Conservation (phyloP, 2,113 vertebrate genomes). For the Microcebus ravelobensis region DNA sequence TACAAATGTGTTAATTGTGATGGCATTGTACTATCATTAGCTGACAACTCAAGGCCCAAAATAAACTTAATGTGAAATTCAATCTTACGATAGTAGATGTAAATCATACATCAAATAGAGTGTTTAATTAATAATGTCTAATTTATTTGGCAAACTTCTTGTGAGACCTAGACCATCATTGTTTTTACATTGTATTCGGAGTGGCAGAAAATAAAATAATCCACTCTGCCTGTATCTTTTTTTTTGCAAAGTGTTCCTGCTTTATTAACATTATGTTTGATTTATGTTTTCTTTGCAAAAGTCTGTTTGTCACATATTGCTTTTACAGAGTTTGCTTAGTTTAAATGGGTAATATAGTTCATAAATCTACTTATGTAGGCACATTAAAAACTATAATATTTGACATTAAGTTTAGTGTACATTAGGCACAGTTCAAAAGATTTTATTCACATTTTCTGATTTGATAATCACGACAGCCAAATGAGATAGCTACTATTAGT, state of each 20-base stretch:
- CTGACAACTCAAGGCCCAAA: background rate
- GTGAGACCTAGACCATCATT: background rate
- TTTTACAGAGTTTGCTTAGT: background rate
- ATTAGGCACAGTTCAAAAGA: constrained; percentile 12
- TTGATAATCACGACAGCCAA: background rate
- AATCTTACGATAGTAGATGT: background rate
- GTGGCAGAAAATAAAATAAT: background rate
- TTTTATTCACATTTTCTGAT: background rate
- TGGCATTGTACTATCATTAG: background rate
- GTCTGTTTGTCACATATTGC: background rate
- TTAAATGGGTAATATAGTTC: background rate
- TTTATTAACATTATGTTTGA: background rate
- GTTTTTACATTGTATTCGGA: background rate
- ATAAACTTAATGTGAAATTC: background rate
- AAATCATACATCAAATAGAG: background rate
- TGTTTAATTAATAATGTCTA: background rate
- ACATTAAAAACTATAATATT: background rate
- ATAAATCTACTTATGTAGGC: background rate
- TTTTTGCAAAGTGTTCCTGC: background rate
- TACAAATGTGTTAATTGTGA: background rate
- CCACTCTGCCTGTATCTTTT: background rate
- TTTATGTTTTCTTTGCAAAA: background rate
- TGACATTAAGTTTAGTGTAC: background rate
- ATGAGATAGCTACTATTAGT: background rate
- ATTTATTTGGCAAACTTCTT: background rate